phyloP scores from a whole-genome alignment of 2,888 invertebrate genomes.

The Philhelius pedissequus region DNA sequence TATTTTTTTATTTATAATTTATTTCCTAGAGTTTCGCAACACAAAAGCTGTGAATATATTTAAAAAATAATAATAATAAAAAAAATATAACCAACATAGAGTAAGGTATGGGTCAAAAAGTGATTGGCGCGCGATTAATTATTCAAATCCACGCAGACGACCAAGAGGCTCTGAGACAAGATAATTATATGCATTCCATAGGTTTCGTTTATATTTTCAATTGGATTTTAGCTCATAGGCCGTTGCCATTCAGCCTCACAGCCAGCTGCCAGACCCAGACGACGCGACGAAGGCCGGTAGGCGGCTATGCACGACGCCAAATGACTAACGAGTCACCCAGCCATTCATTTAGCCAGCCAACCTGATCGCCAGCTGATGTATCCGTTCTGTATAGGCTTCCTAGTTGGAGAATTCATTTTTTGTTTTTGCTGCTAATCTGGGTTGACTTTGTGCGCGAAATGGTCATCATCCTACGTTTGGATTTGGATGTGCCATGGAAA shows the following conservation, averaged over 20 bases:
- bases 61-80: background rate
- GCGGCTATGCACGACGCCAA: background rate
- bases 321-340: background rate
- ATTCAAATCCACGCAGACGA: constrained; percentile 77
- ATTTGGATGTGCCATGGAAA: constrained; percentile 35
- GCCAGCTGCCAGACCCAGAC: background rate
- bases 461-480: constrained; percentile 50
- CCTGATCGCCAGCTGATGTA: background rate
- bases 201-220: constrained; percentile 61
- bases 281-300: background rate
- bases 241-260: constrained; percentile 27
- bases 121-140: constrained; percentile 74
- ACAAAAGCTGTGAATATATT: constrained; percentile 4
- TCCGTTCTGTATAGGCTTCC: background rate
- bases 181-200: constrained; percentile 77
- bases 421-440: constrained; percentile 6
- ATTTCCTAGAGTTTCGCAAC: constrained; percentile 32
- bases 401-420: background rate
- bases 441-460: constrained; percentile 50
- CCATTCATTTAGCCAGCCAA: background rate
- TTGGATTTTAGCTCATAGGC: constrained; percentile 45
- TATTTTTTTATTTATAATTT: constrained; percentile 6
- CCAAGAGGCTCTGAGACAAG: constrained; percentile 64
- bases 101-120: constrained; percentile 37
- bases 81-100: background rate